A percentile compares a stretch with the other conserved stretches of the same genome.
phyloP scores from a whole-genome alignment of 2,113 vertebrate species.

The Tonatia bakeri region DNA sequence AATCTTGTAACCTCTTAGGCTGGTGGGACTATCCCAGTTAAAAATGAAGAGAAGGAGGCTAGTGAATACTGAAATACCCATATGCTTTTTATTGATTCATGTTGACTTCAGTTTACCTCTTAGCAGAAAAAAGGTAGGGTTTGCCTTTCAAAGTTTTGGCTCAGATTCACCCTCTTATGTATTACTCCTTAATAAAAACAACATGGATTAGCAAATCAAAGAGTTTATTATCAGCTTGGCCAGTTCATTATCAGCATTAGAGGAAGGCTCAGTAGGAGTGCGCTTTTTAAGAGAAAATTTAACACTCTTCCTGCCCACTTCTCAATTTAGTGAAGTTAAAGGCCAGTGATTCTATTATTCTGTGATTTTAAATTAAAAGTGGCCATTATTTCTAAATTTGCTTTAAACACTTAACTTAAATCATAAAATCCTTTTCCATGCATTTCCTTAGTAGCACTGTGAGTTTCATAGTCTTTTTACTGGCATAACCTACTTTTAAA shows the following conservation, averaged over 20 bases:
- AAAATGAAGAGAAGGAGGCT: background rate
- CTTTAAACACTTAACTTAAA: background rate
- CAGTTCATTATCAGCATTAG: background rate
- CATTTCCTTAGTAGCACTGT: background rate
- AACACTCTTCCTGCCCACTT: background rate
- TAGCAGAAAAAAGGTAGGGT: background rate
- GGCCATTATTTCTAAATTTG: background rate
- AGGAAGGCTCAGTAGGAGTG: background rate
- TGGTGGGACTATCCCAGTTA: background rate
- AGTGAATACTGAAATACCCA: fast-evolving
- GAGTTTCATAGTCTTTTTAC: background rate
- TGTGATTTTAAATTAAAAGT: conserved; percentile 2
- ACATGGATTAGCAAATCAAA: background rate
- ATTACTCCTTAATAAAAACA: background rate
- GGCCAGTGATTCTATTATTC: background rate
- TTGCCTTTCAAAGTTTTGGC: background rate
- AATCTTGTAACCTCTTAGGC: background rate
- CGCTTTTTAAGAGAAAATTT: background rate
- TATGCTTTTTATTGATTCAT: background rate
- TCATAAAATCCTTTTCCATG: background rate
- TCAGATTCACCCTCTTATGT: background rate
- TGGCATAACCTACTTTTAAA: background rate
- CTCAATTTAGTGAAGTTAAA: background rate
- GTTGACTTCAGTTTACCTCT: background rate
- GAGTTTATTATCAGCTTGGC: background rate